Conservation (phyloP, 2,797 vertebrate genomes). For the Pseudomugil tenellus region DNA sequence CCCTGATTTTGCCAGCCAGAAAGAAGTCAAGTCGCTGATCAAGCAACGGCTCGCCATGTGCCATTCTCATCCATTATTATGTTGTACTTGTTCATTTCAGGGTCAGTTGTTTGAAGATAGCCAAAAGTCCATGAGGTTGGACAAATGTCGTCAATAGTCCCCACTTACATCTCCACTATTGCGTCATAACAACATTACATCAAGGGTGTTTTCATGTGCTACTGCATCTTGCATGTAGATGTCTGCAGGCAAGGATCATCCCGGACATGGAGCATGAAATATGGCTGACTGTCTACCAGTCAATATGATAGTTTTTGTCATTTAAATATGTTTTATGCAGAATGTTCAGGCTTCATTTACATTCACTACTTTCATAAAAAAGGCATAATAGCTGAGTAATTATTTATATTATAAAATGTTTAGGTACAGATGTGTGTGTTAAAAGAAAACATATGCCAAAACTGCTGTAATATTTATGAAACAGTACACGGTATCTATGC, state of each 20-base stretch:
- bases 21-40: constrained; percentile 23
- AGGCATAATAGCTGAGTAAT: too few species aligned
- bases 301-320: not conserved
- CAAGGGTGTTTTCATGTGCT: not conserved
- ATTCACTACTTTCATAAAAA: too few species aligned
- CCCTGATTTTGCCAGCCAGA: constrained; percentile 1
- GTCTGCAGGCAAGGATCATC: not conserved
- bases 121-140: constrained; percentile 3
- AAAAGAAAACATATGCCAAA: too few species aligned
- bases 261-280: not conserved
- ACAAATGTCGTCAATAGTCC: not conserved
- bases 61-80: not conserved
- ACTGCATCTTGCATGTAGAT: not conserved
- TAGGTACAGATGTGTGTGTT: too few species aligned
- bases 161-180: not conserved
- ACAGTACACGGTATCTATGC: too few species aligned
- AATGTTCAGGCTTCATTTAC: not conserved
- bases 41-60: not conserved
- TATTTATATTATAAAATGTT: too few species aligned
- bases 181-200: not conserved
- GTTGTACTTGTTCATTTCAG: too few species aligned
- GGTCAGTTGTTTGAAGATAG: constrained; percentile 4
- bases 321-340: not conserved
- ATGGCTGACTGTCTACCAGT: not conserved
- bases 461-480: too few species aligned